Base-by-base conservation (phyloP, 2,888 invertebrate species). In the Nasonovia ribisnigri region DNA sequence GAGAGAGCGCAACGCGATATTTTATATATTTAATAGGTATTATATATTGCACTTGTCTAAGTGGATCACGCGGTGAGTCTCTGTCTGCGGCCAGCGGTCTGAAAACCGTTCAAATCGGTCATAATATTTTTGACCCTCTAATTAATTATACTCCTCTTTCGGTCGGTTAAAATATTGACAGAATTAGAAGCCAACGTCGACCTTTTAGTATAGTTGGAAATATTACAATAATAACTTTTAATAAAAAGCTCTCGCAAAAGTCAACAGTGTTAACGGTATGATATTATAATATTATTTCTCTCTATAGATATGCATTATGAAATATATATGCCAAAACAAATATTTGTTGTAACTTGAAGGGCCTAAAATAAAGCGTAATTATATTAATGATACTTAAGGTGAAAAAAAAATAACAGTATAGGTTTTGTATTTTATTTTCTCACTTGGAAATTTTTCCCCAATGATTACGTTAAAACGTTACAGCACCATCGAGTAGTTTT, bases 321-420 rank as follows among this genome's bases (percentile, higher is more conserved):
- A 57, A 57, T 88, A 36, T 29, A 20, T 16, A 60, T 16, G 57
- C 11, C 20, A 89, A 89, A 89, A 89, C 89, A 42, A 89, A 89
- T 89, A 57, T 89, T 89, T 89, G 29, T 54, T 29, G 36, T 36
- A 67, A 36, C 36, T 77, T 42, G 42, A 42, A 57, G 57, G 57
- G 57, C 29, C 43, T 89, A 42, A 77, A 36, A 1, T 16, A 88
- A 42, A 43, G 3, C n/a, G 16, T 60, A 57, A 89, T 57, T 57
- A 57, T 57, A 43, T 60, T 89, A 60, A 60, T 57, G 89, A 89
- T 43, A 57, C 57, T 89, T 43, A 16, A 43, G 89, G 57, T 89
- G 5, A 43, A 89, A 57, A n/a, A n/a, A 89, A 89, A 89, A 29
- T 29, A 42, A 89, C 43, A 36, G 29, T 29, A 84, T 84, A 26